Evolutionary conservation across 2,888 invertebrate species (phyloP), one percentile per base, ranked within the genome.

Genomic region (Cyclophora punctaria): DNA sequence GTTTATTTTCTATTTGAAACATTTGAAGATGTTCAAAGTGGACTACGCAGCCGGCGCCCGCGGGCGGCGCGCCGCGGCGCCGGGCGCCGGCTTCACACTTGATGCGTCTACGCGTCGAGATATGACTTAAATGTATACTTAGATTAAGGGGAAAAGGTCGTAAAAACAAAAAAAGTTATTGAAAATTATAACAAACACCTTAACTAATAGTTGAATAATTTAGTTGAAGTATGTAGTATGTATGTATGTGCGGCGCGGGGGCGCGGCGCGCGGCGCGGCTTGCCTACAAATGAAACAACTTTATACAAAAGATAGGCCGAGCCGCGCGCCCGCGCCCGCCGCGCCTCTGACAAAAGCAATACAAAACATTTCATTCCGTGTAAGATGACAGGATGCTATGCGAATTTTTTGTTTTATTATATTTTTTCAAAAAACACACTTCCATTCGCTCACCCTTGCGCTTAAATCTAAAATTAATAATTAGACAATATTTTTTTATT

Each of bases 161-260:
- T 85, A 83, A 86, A 86, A 86, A 83, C 83, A 85, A 86, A 84
- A 60, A 80, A 85, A 83, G 84, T 85, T 86, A 88, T 83, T 83
- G 85, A 87, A 86, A 83, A 86, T 77, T 86, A 86, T 87, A 88
- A 88, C 87, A 88, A 88, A 88, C 87, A 80, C 83, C 87, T 88
- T 88, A 88, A 87, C 76, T 83, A 85, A 86, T 86, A 83, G 74
- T 84, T 80, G 73, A 86, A 87, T 86, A 84, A 83, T 86, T 82
- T 80, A 83, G 85, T 82, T 72, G 65, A 77, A 75, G 78, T 81
- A 71, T 70, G 66, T 62, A 67, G 20, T 59, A 60, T 61, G 60
- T 59, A 60, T 62, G 63, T 61, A 52, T 50, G 54, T 67, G 56
- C 60, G 58, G 59, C 52, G 64, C 58, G 67, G 55, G 64, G 59